Evolutionary conservation across 2,888 invertebrate species (phyloP).

Genomic region (Sinotaia quadrata): DNA sequence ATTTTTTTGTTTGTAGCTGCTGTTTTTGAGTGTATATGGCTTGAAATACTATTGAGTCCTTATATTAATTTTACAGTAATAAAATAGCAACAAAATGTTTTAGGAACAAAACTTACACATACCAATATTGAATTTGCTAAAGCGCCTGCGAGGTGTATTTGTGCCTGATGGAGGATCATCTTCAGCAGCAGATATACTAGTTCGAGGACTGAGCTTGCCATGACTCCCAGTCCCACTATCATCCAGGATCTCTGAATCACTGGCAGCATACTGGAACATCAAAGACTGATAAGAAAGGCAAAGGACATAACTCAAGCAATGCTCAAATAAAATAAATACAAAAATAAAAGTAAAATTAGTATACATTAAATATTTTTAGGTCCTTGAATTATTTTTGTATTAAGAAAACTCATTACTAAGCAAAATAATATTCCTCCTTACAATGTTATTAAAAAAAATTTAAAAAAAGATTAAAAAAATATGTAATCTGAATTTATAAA

Average conservation of each 20-base stretch:
- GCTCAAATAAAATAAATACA: too few relatives aligned
- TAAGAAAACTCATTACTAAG: too few relatives aligned
- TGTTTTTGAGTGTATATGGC: too few relatives aligned
- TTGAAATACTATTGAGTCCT: too few relatives aligned
- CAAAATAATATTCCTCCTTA: too few relatives aligned
- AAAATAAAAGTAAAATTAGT: not conserved
- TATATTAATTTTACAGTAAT: too few relatives aligned
- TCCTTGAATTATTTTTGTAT: too few relatives aligned
- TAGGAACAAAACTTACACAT: conserved; percentile 9
- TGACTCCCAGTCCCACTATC: conserved; percentile 41
- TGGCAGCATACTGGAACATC: conserved; percentile 63
- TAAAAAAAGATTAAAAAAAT: too few relatives aligned
- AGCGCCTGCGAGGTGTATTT: conserved; percentile 70
- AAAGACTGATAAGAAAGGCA: conserved; percentile 45
- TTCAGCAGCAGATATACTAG: conserved; percentile 65
- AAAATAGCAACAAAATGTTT: not conserved
- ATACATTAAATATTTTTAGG: not conserved
- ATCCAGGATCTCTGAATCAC: conserved; percentile 69
- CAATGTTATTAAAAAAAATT: too few relatives aligned
- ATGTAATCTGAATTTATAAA: too few relatives aligned
- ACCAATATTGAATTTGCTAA: conserved; percentile 73
- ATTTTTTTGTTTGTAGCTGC: too few relatives aligned
- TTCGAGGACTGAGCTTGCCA: conserved; percentile 61
- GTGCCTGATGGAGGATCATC: conserved; percentile 66
- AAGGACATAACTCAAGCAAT: not conserved